A percentile compares a stretch with the other conserved stretches of the same genome.
These are phyloP conservation scores for Drosophila leonis DNA, from an alignment of 2,888 invertebrate genomes.

Conservation along the genomic window DNA sequence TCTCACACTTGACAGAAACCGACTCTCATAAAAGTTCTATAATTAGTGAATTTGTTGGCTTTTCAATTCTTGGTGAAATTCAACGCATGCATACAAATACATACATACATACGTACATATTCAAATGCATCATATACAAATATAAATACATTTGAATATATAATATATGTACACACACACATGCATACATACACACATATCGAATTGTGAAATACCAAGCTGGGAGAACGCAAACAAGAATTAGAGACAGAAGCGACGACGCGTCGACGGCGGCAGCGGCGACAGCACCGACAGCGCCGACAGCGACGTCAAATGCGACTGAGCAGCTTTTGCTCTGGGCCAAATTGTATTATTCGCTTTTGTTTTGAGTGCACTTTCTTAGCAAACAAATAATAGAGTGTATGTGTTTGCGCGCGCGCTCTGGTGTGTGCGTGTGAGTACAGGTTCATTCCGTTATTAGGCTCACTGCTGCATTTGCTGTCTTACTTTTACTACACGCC, in stretches of 20 bases:
- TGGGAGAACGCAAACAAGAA: neutral
- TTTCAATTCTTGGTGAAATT: conserved; percentile 68
- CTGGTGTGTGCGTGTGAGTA: conserved; percentile 33
- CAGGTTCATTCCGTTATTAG: conserved; percentile 58
- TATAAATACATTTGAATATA: neutral
- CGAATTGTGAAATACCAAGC: conserved; percentile 45
- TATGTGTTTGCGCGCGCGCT: conserved; percentile 21
- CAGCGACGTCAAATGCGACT: neutral
- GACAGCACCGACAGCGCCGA: neutral
- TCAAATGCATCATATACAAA: conserved; percentile 4
- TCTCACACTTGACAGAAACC: conserved; percentile 14
- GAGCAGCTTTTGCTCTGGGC: neutral
- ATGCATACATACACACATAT: neutral
- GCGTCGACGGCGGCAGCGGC: neutral
- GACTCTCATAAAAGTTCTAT: conserved; percentile 53
- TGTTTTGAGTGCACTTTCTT: conserved; percentile 53
- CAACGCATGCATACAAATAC: conserved; percentile 12
- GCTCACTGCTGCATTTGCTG: conserved; percentile 45
- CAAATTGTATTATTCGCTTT: conserved; percentile 32
- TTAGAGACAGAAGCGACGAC: neutral
- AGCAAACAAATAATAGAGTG: conserved; percentile 2
- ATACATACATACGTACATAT: neutral
- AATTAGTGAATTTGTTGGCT: conserved; percentile 66
- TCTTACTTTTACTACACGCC: conserved; percentile 32
- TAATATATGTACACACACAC: conserved; percentile 1